A percentile compares a stretch with the other conserved stretches of the same genome.
phyloP scores from a whole-genome alignment of 2,888 invertebrate species.

The Lasioglossum vierecki region DNA sequence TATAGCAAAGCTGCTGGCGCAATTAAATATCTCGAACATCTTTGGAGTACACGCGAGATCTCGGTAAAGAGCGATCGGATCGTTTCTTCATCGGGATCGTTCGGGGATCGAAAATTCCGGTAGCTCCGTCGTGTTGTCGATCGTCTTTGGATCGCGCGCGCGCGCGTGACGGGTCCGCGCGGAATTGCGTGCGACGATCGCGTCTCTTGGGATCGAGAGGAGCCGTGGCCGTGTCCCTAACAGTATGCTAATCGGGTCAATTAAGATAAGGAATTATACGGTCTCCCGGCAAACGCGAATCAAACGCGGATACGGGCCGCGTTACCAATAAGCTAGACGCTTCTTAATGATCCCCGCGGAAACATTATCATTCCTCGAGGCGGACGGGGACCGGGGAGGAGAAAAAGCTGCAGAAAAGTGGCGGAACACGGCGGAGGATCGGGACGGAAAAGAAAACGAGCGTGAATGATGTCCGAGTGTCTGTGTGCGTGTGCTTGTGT shows the following conservation, averaged over 20 bases:
- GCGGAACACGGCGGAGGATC: background rate
- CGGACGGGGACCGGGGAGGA: background rate
- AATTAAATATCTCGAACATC: conserved; percentile 1
- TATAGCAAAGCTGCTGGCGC: background rate
- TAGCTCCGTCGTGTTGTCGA: background rate
- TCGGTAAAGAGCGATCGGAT: background rate
- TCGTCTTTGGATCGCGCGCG: background rate
- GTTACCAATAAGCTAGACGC: conserved; percentile 39
- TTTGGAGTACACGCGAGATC: background rate
- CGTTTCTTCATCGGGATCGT: background rate
- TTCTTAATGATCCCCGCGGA: conserved; percentile 47
- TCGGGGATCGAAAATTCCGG: conserved; percentile 1
- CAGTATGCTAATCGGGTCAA: conserved; percentile 65
- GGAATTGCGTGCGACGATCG: conserved; percentile 51
- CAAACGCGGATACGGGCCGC: conserved; percentile 44
- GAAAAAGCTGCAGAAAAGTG: background rate
- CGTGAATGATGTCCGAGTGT: background rate
- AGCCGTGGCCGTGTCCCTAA: conserved; percentile 26
- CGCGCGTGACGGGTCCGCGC: background rate
- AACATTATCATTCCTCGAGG: conserved; percentile 44
- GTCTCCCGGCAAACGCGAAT: conserved; percentile 50
- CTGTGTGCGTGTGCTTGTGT: background rate
- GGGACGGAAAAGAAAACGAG: conserved; percentile 1
- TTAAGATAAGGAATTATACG: conserved; percentile 64
- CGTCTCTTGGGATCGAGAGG: conserved; percentile 34